Conservation (phyloP, 2,888 invertebrate genomes). For the Prionchulus punctatus region DNA sequence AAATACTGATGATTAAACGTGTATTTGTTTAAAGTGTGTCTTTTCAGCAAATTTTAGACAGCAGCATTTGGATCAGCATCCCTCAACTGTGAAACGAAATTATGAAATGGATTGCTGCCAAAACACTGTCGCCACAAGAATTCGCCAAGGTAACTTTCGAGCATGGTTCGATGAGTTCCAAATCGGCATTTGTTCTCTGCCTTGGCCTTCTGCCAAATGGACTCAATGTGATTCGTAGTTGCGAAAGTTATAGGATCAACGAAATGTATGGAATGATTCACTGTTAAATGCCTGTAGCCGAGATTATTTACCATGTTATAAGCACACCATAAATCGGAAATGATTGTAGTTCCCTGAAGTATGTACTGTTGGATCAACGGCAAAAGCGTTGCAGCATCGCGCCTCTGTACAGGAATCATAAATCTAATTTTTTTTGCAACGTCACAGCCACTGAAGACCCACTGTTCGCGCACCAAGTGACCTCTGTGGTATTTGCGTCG, state of each 20-base stretch:
- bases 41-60: too few species aligned
- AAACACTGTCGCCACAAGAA: background rate
- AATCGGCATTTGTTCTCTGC: background rate
- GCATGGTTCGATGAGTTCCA: background rate
- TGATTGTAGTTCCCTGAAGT: constrained; percentile 15
- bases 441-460: constrained; percentile 19
- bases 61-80: background rate
- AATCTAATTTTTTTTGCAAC: constrained; percentile 14
- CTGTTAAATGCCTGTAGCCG: constrained; percentile 16
- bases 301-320: background rate
- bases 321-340: constrained; percentile 10
- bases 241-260: constrained; percentile 16
- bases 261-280: constrained; percentile 18
- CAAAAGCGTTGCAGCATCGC: constrained; percentile 12
- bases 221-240: constrained; percentile 15
- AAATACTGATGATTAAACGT: too few species aligned
- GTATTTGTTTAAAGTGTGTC: too few species aligned
- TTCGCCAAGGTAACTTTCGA: background rate
- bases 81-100: background rate
- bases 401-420: constrained; percentile 13
- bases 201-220: background rate
- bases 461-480: constrained; percentile 15
- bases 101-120: background rate
- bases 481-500: constrained; percentile 14
- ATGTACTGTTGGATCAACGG: constrained; percentile 16